These are phyloP conservation scores for Pelochelys cantorii DNA, from an alignment of 2,797 vertebrate genomes.

Conservation along the genomic window DNA sequence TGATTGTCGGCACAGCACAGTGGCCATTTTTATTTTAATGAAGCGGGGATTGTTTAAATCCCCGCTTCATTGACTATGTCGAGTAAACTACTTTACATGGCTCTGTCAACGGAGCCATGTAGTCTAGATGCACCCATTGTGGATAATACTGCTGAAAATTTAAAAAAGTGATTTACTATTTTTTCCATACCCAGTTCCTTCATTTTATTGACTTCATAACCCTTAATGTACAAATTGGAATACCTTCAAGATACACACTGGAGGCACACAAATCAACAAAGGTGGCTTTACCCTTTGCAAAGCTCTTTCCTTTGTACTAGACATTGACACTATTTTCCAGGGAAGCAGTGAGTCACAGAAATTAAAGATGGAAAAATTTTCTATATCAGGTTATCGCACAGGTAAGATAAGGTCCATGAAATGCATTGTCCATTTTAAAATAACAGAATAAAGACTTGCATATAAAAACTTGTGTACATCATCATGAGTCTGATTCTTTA, in stretches of 20 bases:
- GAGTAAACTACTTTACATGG: too few relatives aligned
- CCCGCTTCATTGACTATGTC: too few relatives aligned
- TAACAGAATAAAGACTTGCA: neutral
- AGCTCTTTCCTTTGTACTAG: neutral
- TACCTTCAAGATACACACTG: neutral
- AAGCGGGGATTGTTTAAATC: too few relatives aligned
- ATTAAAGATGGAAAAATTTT: neutral
- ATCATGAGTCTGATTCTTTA: neutral
- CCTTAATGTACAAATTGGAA: neutral
- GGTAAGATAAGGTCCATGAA: neutral
- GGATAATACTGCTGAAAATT: neutral
- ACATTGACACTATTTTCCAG: neutral
- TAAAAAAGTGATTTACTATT: neutral
- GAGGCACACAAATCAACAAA: neutral
- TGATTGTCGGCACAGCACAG: too few relatives aligned
- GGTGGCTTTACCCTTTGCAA: neutral
- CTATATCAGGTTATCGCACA: neutral
- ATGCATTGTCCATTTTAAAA: constrained; percentile 6
- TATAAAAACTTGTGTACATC: neutral
- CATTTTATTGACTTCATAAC: neutral
- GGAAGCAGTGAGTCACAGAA: neutral
- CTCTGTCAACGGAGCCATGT: too few relatives aligned
- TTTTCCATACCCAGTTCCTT: neutral
- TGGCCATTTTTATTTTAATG: too few relatives aligned
- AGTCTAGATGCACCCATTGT: too few relatives aligned